phyloP scores from a whole-genome alignment of 2,113 vertebrate species.

The Cepphus grylle region DNA sequence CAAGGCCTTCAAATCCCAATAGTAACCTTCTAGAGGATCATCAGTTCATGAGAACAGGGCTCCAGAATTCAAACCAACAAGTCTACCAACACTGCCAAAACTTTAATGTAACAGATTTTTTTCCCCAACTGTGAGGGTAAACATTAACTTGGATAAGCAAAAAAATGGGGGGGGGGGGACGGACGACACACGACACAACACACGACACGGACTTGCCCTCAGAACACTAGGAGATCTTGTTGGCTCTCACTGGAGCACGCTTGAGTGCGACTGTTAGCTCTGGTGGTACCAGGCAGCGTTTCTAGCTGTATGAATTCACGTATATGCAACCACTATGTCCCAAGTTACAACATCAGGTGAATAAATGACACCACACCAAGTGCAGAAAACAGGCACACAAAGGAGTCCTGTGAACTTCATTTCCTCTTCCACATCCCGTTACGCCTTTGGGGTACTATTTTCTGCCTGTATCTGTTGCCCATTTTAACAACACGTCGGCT shows the following conservation, averaged over 20 bases:
- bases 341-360: accelerated
- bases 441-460: background rate
- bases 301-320: background rate
- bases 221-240: background rate
- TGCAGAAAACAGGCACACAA: accelerated
- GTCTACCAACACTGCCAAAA: background rate
- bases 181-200: too few species aligned
- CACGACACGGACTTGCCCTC: background rate
- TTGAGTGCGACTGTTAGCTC: background rate
- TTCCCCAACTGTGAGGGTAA: background rate
- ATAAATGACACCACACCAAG: background rate
- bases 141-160: background rate
- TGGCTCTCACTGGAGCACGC: background rate
- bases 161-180: background rate
- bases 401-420: background rate
- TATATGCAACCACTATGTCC: background rate
- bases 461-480: background rate
- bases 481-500: background rate
- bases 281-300: background rate
- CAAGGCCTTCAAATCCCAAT: background rate
- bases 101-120: background rate
- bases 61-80: background rate
- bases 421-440: background rate
- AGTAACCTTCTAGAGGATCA: background rate
- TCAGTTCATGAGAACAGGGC: background rate